Evolutionary conservation across 2,113 vertebrate genomes (phyloP).

Genomic region (Martes martes): DNA sequence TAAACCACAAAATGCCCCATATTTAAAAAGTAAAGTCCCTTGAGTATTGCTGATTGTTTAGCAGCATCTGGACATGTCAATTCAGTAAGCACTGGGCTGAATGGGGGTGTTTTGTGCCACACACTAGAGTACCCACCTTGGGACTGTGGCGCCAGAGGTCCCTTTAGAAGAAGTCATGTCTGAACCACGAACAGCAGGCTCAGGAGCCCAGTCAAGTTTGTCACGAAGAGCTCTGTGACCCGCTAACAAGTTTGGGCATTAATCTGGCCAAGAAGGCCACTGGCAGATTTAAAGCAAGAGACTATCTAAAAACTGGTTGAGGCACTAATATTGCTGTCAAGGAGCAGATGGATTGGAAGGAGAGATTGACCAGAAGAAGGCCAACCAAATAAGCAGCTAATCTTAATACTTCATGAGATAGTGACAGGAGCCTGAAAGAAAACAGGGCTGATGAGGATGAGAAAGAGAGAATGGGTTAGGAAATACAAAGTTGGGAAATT

Average conservation of each 20-base stretch:
- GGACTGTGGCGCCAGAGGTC: neutral
- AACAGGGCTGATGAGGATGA: neutral
- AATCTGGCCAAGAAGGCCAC: neutral
- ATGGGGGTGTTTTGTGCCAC: neutral
- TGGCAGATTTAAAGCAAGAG: neutral
- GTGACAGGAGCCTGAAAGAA: neutral
- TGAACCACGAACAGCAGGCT: neutral
- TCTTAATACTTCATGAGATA: neutral
- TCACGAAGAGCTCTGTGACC: neutral
- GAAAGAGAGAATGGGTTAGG: neutral
- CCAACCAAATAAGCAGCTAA: neutral
- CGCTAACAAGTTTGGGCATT: neutral
- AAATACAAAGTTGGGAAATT: neutral
- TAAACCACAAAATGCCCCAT: neutral
- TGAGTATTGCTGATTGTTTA: neutral
- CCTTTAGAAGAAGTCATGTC: neutral
- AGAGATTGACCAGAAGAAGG: neutral
- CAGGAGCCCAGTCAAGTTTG: neutral
- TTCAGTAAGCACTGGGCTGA: neutral
- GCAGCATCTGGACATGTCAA: neutral
- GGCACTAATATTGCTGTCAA: neutral
- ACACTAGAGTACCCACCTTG: neutral
- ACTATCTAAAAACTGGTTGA: neutral
- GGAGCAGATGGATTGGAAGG: neutral
- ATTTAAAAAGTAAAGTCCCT: neutral